A percentile compares a stretch with the other conserved stretches of the same genome.
Conservation (phyloP, 2,797 vertebrate species). For the Hippocampus kuda region DNA sequence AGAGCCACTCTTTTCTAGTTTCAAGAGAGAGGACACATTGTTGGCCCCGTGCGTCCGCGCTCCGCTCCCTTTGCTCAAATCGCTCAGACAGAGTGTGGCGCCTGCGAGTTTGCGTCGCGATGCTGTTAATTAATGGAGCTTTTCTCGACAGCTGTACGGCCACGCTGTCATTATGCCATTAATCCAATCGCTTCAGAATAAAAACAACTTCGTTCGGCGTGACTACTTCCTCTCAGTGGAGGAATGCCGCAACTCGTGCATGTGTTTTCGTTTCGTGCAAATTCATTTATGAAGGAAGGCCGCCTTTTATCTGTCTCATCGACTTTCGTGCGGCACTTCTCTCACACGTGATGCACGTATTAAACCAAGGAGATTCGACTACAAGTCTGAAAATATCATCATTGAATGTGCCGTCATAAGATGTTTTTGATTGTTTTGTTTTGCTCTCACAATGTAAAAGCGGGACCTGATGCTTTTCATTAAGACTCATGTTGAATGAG, state of each 20-base stretch:
- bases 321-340: no score
- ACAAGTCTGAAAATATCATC: neutral
- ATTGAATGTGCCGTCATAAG: neutral
- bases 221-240: constrained; percentile 20
- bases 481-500: neutral
- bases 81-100: constrained; percentile 31
- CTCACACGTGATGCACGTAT: neutral
- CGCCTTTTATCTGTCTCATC: neutral
- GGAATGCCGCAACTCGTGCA: constrained; percentile 4
- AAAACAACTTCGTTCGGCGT: constrained; percentile 35
- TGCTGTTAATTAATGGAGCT: constrained; percentile 60
- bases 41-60: constrained; percentile 47
- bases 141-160: constrained; percentile 54
- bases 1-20: constrained; percentile 61
- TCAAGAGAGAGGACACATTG: constrained; percentile 71
- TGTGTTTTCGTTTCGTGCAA: constrained; percentile 10
- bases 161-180: constrained; percentile 55
- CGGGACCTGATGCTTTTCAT: neutral
- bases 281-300: neutral
- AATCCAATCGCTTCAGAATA: constrained; percentile 47
- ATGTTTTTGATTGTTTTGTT: neutral
- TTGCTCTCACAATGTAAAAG: neutral
- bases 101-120: constrained; percentile 65
- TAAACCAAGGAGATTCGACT: neutral
- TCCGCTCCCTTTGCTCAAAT: constrained; percentile 40